Evolutionary conservation across 2,888 invertebrate species (phyloP).

Genomic region (Cataglyphis altisquamis): DNA sequence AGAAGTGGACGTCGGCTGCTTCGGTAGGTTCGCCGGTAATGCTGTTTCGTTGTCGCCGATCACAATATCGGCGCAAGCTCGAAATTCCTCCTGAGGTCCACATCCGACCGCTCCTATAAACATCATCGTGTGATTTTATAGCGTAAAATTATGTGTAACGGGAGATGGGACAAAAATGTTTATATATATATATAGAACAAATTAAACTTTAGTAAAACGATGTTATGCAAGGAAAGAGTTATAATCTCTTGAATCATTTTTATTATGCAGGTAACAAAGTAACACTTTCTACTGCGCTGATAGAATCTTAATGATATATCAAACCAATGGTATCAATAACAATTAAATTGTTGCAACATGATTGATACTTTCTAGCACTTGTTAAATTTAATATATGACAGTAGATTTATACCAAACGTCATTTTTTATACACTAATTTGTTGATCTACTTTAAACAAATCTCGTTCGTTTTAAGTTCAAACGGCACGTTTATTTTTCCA

Average conservation of each 20-base stretch:
- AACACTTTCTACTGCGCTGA: constrained; percentile 49
- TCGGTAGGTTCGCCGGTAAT: constrained; percentile 86
- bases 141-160: neutral
- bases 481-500: neutral
- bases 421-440: constrained; percentile 6
- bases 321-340: neutral
- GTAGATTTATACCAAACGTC: neutral
- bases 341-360: neutral
- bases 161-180: neutral
- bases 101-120: constrained; percentile 92
- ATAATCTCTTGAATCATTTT: constrained; percentile 45
- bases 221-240: constrained; percentile 18
- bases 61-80: constrained; percentile 94
- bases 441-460: neutral
- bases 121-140: constrained; percentile 10
- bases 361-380: neutral
- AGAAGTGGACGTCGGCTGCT: constrained; percentile 86
- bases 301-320: constrained; percentile 56
- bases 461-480: neutral
- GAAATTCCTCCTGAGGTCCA: constrained; percentile 95
- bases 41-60: constrained; percentile 88
- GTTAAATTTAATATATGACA: neutral
- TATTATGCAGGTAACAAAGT: constrained; percentile 39
- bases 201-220: neutral
- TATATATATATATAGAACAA: too few relatives aligned